A percentile compares a stretch with the other conserved stretches of the same genome.
These are phyloP conservation scores for Ciconia stormi DNA, from an alignment of 2,113 vertebrate genomes.

Conservation along the genomic window DNA sequence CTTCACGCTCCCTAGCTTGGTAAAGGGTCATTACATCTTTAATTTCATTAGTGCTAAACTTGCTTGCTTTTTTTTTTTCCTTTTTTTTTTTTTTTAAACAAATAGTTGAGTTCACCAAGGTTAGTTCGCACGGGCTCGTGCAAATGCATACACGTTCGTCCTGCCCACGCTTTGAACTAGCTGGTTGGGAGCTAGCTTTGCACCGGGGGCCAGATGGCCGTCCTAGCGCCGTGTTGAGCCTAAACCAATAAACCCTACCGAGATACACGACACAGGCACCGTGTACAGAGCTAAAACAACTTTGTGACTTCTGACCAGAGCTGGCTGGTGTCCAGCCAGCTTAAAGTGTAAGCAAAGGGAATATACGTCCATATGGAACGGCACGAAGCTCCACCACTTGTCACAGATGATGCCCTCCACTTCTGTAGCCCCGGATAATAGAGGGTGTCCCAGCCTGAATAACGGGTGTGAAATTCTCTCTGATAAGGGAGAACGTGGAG, in stretches of 20 bases:
- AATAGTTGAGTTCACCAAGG: background rate
- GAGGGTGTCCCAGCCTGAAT: constrained; percentile 30
- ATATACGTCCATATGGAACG: constrained; percentile 47
- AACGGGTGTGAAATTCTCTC: constrained; percentile 25
- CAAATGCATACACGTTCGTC: background rate
- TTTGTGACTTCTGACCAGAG: constrained; percentile 62
- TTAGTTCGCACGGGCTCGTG: background rate
- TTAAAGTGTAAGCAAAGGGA: background rate
- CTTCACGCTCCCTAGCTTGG: accelerated
- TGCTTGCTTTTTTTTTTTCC: accelerated
- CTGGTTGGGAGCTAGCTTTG: background rate
- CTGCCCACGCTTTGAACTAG: constrained; percentile 33
- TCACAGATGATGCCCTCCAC: constrained; percentile 43
- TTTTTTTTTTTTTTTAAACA: background rate
- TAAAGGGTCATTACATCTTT: background rate
- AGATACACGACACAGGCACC: constrained; percentile 34
- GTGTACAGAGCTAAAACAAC: constrained; percentile 42
- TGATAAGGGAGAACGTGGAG: background rate
- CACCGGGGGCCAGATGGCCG: constrained; percentile 41
- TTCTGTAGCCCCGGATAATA: constrained; percentile 9
- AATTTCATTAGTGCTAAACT: background rate
- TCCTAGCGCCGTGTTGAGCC: constrained; percentile 1
- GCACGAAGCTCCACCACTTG: constrained; percentile 2
- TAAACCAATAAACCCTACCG: constrained; percentile 16
- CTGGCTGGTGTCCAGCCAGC: constrained; percentile 61